These are phyloP conservation scores for Bufotes viridis DNA, from an alignment of 2,797 vertebrate genomes.

Conservation along the genomic window DNA sequence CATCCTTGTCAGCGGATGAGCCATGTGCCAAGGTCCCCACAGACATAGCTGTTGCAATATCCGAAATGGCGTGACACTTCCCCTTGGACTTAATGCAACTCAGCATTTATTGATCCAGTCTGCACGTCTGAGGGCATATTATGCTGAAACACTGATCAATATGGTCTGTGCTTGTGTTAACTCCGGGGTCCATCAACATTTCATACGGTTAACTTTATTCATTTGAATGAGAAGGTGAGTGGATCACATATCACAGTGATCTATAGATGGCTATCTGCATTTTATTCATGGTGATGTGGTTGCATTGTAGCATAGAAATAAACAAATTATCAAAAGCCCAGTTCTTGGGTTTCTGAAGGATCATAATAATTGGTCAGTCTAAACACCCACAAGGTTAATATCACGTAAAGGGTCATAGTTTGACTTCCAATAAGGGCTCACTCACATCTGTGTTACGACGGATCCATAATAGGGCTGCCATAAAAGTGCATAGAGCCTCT, in stretches of 20 bases:
- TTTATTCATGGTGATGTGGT: neutral
- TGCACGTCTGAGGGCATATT: constrained; percentile 21
- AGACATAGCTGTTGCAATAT: constrained; percentile 2
- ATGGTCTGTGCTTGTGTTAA: neutral
- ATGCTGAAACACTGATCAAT: constrained; percentile 22
- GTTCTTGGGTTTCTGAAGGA: neutral
- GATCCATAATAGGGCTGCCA: neutral
- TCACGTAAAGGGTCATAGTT: neutral
- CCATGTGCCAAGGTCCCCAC: constrained; percentile 14
- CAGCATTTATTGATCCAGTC: constrained; percentile 36
- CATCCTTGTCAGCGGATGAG: constrained; percentile 23
- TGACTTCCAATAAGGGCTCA: too few relatives aligned
- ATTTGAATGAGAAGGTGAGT: constrained; percentile 13
- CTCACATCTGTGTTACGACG: neutral
- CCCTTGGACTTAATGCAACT: constrained; percentile 42
- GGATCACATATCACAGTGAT: neutral
- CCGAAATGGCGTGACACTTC: constrained; percentile 23
- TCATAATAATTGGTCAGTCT: neutral
- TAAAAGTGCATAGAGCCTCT: neutral
- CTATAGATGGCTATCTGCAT: neutral
- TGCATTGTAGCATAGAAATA: neutral
- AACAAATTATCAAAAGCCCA: neutral
- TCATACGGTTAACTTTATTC: neutral
- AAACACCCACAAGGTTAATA: neutral
- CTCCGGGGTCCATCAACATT: neutral